These are phyloP conservation scores for Sinonovacula constricta DNA, from an alignment of 1,140 invertebrate genomes.

Conservation along the genomic window DNA sequence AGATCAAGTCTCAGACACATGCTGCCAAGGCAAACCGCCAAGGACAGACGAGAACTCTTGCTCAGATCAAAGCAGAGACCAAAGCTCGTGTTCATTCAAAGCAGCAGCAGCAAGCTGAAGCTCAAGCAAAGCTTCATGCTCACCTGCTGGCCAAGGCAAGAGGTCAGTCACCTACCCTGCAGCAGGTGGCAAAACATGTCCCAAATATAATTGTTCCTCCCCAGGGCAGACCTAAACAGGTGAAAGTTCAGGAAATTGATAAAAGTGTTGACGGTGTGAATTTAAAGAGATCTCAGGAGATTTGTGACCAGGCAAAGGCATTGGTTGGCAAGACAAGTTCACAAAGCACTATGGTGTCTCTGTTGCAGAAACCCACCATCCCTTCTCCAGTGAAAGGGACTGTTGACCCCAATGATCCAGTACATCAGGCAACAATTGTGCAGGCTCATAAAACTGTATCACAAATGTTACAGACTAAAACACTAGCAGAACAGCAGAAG, in stretches of 20 bases:
- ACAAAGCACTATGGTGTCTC: conserved; percentile 1
- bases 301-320: conserved; percentile 84
- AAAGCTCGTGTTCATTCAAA: conserved; percentile 63
- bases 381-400: not conserved
- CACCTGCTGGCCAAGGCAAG: conserved; percentile 50
- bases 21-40: conserved; percentile 61
- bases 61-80: conserved; percentile 75
- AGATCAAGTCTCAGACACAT: conserved; percentile 75
- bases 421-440: conserved; percentile 30
- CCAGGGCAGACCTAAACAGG: conserved; percentile 42
- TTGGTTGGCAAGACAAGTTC: conserved; percentile 38
- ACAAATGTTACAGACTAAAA: conserved; percentile 44
- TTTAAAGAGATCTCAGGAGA: conserved; percentile 95
- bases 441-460: conserved; percentile 50
- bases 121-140: conserved; percentile 48
- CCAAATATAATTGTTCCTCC: conserved; percentile 62
- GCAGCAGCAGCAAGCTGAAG: conserved; percentile 52
- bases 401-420: not conserved
- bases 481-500: conserved; percentile 36
- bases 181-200: conserved; percentile 53
- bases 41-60: conserved; percentile 71
- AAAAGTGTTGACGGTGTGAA: conserved; percentile 84
- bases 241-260: conserved; percentile 25
- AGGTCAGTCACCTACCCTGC: conserved; percentile 17
- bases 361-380: conserved; percentile 30